These are phyloP conservation scores for Petrocephalus schoutedeni DNA, from an alignment of 2,797 vertebrate species.

Conservation along the genomic window DNA sequence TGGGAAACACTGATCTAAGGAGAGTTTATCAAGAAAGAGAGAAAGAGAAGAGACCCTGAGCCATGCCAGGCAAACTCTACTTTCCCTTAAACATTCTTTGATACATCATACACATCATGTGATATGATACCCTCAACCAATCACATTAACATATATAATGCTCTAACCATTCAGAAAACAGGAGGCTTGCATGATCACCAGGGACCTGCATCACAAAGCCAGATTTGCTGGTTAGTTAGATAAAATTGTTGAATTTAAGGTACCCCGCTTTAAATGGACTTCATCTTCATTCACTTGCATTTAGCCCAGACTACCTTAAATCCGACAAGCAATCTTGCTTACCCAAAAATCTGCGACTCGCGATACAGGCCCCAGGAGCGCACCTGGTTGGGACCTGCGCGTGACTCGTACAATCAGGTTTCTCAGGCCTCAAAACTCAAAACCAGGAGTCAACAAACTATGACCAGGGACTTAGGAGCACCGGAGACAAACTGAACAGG, in stretches of 20 bases:
- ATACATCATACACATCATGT: background rate
- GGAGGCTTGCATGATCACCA: background rate
- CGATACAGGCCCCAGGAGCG: background rate
- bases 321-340: background rate
- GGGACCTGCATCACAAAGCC: background rate
- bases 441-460: background rate
- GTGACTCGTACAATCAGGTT: background rate
- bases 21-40: background rate
- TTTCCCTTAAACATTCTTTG: background rate
- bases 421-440: background rate
- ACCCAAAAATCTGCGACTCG: background rate
- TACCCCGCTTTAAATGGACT: background rate
- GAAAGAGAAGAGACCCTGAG: background rate
- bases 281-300: background rate
- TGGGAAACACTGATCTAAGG: background rate
- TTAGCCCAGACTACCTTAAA: background rate
- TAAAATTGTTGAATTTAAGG: background rate
- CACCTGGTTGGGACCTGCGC: background rate
- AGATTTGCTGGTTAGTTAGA: background rate
- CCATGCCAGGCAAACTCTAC: background rate
- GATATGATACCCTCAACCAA: background rate
- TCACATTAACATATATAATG: background rate
- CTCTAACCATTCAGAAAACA: background rate
- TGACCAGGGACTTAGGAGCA: background rate
- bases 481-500: background rate